Evolutionary conservation across 2,888 invertebrate genomes (phyloP).

Genomic region (Xestia c-nigrum): DNA sequence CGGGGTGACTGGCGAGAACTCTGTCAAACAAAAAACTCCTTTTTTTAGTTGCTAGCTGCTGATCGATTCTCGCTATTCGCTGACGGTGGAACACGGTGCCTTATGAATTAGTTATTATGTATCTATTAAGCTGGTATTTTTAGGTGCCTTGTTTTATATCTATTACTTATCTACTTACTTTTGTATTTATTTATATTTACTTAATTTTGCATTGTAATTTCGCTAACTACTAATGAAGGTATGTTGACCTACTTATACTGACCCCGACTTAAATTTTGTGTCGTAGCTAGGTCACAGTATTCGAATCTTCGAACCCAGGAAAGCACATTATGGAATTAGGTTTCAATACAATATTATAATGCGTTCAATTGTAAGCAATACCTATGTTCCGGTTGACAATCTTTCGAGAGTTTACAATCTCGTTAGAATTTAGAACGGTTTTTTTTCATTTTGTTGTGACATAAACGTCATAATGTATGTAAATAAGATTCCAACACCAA

Average conservation of each 20-base stretch:
- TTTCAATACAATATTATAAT: too few species aligned
- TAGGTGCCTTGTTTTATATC: not conserved
- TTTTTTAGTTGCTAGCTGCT: not conserved
- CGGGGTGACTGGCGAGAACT: not conserved
- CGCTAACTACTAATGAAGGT: not conserved
- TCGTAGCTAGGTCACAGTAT: not conserved
- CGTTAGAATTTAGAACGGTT: too few species aligned
- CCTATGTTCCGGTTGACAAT: too few species aligned
- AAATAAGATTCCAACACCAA: not conserved
- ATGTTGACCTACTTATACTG: not conserved
- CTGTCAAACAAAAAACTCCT: not conserved
- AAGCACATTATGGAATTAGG: not conserved
- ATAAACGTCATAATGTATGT: too few species aligned
- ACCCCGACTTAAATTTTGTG: not conserved
- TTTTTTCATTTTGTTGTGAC: too few species aligned
- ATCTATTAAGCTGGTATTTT: constrained; percentile 2
- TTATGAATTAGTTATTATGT: constrained; percentile 20
- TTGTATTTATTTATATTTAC: not conserved
- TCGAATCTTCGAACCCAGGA: not conserved
- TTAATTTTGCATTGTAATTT: constrained; percentile 3
- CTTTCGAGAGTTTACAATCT: too few species aligned
- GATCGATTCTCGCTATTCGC: not conserved
- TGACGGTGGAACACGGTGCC: not conserved
- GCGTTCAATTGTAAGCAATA: too few species aligned
- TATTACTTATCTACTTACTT: not conserved